Evolutionary conservation across 2,797 vertebrate species (phyloP).

Genomic region (Melanotaenia boesemani): DNA sequence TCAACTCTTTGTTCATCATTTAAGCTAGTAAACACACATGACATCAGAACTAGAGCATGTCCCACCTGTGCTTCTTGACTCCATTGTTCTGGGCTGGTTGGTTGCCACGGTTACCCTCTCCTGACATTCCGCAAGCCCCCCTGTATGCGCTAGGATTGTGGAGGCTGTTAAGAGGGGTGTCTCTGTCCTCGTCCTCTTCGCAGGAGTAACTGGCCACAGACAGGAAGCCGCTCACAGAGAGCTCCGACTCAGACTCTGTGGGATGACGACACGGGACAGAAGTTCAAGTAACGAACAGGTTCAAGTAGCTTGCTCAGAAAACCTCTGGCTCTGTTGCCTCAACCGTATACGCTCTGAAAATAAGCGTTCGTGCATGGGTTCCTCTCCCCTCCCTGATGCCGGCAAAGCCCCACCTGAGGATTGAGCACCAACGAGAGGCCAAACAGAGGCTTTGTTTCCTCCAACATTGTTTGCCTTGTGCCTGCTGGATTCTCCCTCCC

Average conservation of each 20-base stretch:
- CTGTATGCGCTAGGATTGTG: constrained; percentile 52
- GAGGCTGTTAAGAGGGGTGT: constrained; percentile 74
- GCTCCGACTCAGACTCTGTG: constrained; percentile 91
- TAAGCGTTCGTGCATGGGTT: constrained; percentile 50
- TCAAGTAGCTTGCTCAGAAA: constrained; percentile 24
- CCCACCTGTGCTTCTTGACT: constrained; percentile 95
- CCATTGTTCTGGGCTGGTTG: constrained; percentile 88
- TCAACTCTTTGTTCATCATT: constrained; percentile 13
- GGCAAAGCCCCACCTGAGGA: constrained; percentile 78
- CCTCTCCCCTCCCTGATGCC: constrained; percentile 59
- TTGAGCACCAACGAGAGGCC: constrained; percentile 78
- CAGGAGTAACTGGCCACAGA: constrained; percentile 83
- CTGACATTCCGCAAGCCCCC: constrained; percentile 85
- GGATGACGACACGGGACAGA: constrained; percentile 52
- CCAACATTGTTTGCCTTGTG: constrained; percentile 62
- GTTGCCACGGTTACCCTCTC: constrained; percentile 89
- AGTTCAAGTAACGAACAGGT: constrained; percentile 1
- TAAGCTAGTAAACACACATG: constrained; percentile 59
- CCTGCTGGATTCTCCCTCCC: constrained; percentile 45
- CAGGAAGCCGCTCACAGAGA: constrained; percentile 91
- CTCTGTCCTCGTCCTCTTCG: constrained; percentile 83
- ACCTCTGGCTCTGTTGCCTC: constrained; percentile 30
- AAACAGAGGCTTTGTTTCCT: constrained; percentile 66
- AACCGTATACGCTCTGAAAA: constrained; percentile 45
- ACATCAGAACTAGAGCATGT: constrained; percentile 61